Base-by-base conservation (phyloP, 1,140 invertebrate genomes). In the Euborellia annulipes region DNA sequence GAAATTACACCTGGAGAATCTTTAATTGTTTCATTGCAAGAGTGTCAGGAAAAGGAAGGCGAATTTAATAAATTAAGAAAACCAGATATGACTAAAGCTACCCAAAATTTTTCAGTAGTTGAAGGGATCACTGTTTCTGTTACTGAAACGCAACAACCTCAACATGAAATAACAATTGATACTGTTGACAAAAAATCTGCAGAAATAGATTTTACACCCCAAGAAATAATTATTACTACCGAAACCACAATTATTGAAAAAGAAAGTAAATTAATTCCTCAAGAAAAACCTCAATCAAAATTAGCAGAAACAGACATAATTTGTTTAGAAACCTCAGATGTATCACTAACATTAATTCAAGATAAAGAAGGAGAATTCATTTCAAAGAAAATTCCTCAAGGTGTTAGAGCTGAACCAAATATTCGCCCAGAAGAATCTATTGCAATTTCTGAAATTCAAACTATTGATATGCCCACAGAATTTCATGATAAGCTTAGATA, bases 41-140 rank as follows among this genome's bases (percentile, higher is more conserved):
- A 71, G 3, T 52, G 71, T 27, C 73, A 81, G 54, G 63, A 76
- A 60, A 62, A 64, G 48, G 82, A 83, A 65, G 70, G 66, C 30
- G 53, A 63, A 34, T 70, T 81, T 22, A 42, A 59, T 39, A 51
- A 66, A 36, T 56, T 62, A 38, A 58, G 64, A 36, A 62, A 63
- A 54, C 66, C 69, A 1, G 62, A 69, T 43, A 57, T 59, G 43
- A 62, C 65, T 22, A 62, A 65, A 48, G 71, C 75, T 23, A 61
- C 58, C 13, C 57, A 69, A 54, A 70, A 76, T 48, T 54, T 81
- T 6, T 63, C 69, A 39, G 50, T 76, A 36, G 59, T 71, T 16
- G 70, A 77, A 61, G 67, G 77, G 45, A 53, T 84, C 18, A 62
- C 61, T 19, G 68, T 78, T 36, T 74, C 61, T 46, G 61, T 69